Evolutionary conservation across 2,888 invertebrate species (phyloP), one percentile per base, ranked within the genome.

Genomic region (Gymnocheta viridis): DNA sequence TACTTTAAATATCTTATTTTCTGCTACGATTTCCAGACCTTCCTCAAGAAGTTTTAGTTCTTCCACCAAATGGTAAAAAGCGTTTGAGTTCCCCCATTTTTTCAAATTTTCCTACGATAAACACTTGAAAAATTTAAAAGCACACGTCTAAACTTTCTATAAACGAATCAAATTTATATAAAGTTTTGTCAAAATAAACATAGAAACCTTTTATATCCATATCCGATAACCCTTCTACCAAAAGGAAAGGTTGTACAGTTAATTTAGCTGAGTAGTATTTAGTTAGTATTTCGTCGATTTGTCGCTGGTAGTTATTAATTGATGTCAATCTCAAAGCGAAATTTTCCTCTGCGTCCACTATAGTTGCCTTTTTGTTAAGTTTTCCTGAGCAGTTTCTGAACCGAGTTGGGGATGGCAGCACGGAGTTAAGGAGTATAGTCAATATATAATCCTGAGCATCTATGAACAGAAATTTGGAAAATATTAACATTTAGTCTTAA

Each of bases 21-120:
- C 22, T 24, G 22, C 17, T 19, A 54, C 27, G 22, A 69, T 51
- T 7, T 54, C 38, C 5, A 58, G 1, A 27, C 72, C 72, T 14
- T 83, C 27, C 56, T 85, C 85, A 64, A 86, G 54, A 29, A 24
- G 14, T 49, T 78, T 85, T 14, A 87, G 19, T 38, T 86, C 73
- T 70, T 86, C 73, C 17, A 86, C 62, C 56, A 86, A 41, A 19
- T 82, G 60, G 73, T 82, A 47, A 38, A 86, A 85, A 3, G 79
- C 22, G 38, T 17, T 74, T 35, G 66, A 27, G 58, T 84, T 86
- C 32, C 86, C 86, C 67, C 74, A 84, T 9, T 38, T 32, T 80
- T 87, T 87, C 49, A 84, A 82, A 69, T 82, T 69, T 27, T 56
- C 62, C 24, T 77, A 66, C 47, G 83, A 27, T 56, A 49, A 79